These are phyloP conservation scores for Drosophila grimshawi DNA, from an alignment of 1,140 invertebrate genomes.

Conservation along the genomic window DNA sequence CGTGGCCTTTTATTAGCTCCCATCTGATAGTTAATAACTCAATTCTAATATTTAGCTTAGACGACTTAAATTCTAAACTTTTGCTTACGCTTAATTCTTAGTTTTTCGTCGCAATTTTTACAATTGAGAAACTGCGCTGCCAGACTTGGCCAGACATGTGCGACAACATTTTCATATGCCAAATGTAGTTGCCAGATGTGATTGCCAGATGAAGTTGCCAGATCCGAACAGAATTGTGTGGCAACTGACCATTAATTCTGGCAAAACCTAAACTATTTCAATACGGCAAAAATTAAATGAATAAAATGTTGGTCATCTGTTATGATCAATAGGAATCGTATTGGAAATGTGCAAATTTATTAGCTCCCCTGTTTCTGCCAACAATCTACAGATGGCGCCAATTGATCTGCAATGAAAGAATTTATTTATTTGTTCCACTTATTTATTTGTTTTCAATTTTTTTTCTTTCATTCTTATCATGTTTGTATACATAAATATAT, in stretches of 20 bases:
- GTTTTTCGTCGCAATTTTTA: neutral
- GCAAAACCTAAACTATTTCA: too few relatives aligned
- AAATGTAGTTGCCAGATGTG: neutral
- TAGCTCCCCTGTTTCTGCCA: too few relatives aligned
- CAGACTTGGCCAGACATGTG: neutral
- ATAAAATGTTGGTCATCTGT: too few relatives aligned
- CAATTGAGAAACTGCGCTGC: neutral
- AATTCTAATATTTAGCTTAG: neutral
- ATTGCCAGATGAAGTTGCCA: neutral
- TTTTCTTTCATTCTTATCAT: constrained; percentile 5
- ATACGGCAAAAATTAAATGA: too few relatives aligned
- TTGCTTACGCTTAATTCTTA: neutral
- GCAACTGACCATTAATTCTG: too few relatives aligned
- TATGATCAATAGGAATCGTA: too few relatives aligned
- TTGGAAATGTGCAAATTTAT: too few relatives aligned
- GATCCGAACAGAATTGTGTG: neutral
- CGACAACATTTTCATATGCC: neutral
- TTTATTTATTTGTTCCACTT: constrained; percentile 15
- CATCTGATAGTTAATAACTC: constrained; percentile 1
- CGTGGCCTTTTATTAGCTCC: constrained; percentile 3
- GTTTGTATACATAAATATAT: constrained; percentile 46
- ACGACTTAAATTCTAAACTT: too few relatives aligned
- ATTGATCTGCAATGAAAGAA: neutral
- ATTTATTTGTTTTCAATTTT: constrained; percentile 22
- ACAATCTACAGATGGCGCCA: constrained; percentile 10